Evolutionary conservation across 2,113 vertebrate genomes (phyloP).

Genomic region (Motacilla alba): DNA sequence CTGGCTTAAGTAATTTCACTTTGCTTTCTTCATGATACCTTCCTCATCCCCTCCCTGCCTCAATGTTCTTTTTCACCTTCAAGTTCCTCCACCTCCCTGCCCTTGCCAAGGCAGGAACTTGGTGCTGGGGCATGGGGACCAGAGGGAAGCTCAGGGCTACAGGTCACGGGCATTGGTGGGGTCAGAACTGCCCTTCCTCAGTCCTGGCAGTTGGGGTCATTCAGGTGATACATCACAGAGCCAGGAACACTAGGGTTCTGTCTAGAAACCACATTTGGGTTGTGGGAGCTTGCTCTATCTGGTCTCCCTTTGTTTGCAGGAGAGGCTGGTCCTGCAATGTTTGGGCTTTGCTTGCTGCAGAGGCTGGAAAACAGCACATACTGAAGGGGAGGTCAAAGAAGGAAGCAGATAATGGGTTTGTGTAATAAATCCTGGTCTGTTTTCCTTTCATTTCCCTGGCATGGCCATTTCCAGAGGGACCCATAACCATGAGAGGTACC

Average conservation of each 20-base stretch:
- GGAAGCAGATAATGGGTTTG: neutral
- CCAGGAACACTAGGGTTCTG: neutral
- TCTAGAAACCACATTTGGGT: neutral
- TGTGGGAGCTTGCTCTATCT: neutral
- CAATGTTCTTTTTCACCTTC: neutral
- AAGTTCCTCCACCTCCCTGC: neutral
- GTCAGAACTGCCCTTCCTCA: neutral
- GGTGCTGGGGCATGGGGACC: rapidly evolving
- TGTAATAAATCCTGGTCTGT: neutral
- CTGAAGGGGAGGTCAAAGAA: neutral
- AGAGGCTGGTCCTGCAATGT: neutral
- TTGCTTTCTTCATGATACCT: neutral
- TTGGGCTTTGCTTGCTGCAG: neutral
- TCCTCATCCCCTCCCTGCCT: neutral
- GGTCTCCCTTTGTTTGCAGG: neutral
- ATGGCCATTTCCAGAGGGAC: neutral
- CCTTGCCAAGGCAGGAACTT: rapidly evolving
- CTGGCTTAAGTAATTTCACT: neutral
- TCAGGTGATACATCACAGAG: neutral
- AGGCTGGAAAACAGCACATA: neutral
- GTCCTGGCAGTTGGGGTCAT: neutral
- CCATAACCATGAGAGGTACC: neutral
- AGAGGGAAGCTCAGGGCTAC: neutral
- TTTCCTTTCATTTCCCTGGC: neutral
- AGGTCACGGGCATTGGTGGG: neutral